A percentile compares a stretch with the other conserved stretches of the same genome.
phyloP scores from a whole-genome alignment of 1,140 invertebrate species.

The Lepidurus arcticus region DNA sequence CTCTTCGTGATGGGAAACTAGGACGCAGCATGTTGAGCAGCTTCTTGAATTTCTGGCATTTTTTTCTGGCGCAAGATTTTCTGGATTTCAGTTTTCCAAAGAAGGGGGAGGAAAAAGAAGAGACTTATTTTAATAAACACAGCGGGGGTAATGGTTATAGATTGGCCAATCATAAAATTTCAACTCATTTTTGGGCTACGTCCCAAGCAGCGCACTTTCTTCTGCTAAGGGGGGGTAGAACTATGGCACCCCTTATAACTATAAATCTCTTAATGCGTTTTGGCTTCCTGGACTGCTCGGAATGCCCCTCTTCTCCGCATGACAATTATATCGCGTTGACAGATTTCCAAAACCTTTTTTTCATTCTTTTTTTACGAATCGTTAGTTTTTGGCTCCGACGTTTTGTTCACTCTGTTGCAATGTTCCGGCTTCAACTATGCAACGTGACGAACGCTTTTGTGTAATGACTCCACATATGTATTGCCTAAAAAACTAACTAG shows the following conservation, averaged over 20 bases:
- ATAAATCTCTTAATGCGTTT: neutral
- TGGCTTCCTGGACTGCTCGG: neutral
- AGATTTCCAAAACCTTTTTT: neutral
- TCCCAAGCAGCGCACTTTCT: neutral
- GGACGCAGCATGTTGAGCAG: neutral
- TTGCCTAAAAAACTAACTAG: too few species aligned
- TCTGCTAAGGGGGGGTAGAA: neutral
- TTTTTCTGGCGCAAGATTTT: neutral
- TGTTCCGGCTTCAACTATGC: neutral
- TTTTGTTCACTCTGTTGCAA: neutral
- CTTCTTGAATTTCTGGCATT: neutral
- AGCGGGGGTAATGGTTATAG: neutral
- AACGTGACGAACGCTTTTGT: neutral
- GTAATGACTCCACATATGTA: too few species aligned
- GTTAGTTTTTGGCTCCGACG: neutral
- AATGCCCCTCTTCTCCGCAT: neutral
- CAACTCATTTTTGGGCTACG: neutral
- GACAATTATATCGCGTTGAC: constrained; percentile 9
- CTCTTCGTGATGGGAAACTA: constrained; percentile 10
- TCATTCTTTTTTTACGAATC: neutral
- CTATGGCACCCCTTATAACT: neutral
- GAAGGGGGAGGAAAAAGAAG: neutral
- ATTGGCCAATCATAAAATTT: constrained; percentile 2
- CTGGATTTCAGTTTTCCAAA: neutral
- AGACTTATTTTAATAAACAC: neutral